Percentiles rank a stretch among this genome's conserved stretches.
Conservation (phyloP, 2,888 invertebrate species). For the Iphiclides podalirius region DNA sequence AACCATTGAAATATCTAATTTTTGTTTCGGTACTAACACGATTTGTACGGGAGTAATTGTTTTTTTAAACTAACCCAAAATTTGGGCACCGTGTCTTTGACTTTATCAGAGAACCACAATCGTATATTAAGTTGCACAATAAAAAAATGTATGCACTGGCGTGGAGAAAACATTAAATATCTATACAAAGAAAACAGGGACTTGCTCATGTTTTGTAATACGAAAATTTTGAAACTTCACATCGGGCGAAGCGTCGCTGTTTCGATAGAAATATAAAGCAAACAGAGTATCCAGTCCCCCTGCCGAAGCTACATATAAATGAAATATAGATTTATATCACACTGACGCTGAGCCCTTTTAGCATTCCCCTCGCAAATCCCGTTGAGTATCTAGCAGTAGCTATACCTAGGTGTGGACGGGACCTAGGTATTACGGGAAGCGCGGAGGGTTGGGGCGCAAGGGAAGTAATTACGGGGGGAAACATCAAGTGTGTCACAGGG, state of each 20-base stretch:
- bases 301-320: constrained; percentile 41
- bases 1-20: too few species aligned
- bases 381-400: constrained; percentile 52
- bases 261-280: constrained; percentile 52
- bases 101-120: too few species aligned
- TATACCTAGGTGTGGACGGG: constrained; percentile 57
- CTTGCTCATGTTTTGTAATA: background rate
- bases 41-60: too few species aligned
- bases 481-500: constrained; percentile 77
- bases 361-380: constrained; percentile 71
- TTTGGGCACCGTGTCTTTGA: too few species aligned
- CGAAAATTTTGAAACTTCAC: constrained; percentile 14
- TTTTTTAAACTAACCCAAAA: too few species aligned
- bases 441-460: constrained; percentile 41
- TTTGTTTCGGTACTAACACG: too few species aligned
- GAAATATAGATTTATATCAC: constrained; percentile 57
- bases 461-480: constrained; percentile 72
- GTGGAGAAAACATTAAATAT: background rate
- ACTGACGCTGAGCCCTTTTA: constrained; percentile 65
- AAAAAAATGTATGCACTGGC: too few species aligned
- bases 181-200: background rate
- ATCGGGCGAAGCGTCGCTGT: constrained; percentile 26
- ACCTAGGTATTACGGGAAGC: constrained; percentile 59
- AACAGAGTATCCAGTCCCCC: constrained; percentile 40
- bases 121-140: too few species aligned